Percentiles rank a stretch among this genome's conserved stretches.
Evolutionary conservation across 2,113 vertebrate genomes (phyloP).

Genomic region (Muntiacus muntjak): DNA sequence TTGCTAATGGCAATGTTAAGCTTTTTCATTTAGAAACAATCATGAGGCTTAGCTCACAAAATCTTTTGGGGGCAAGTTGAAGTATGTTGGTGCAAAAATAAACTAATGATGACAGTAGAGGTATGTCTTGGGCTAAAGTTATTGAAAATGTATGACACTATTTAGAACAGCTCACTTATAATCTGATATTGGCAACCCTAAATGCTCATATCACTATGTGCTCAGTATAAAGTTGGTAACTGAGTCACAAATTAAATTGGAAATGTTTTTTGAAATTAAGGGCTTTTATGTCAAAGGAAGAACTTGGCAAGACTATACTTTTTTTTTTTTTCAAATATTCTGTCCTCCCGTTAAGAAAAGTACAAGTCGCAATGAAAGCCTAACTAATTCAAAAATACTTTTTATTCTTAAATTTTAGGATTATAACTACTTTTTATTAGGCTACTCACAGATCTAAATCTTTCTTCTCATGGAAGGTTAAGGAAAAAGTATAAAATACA

Average conservation of each 20-base stretch:
- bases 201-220: not conserved
- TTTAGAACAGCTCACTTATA: not conserved
- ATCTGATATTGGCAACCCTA: not conserved
- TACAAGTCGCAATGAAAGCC: not conserved
- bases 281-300: constrained; percentile 9
- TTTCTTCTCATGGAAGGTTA: not conserved
- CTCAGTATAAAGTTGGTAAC: not conserved
- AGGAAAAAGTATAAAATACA: not conserved
- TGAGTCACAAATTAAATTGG: not conserved
- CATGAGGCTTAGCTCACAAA: not conserved
- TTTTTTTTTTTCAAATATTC: constrained; percentile 21
- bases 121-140: not conserved
- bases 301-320: not conserved
- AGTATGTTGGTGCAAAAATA: not conserved
- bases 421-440: not conserved
- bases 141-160: not conserved
- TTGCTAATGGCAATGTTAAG: not conserved
- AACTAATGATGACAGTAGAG: not conserved
- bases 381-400: constrained; percentile 24
- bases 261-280: constrained; percentile 28
- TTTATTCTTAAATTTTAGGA: constrained; percentile 26
- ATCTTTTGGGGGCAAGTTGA: not conserved
- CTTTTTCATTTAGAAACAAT: constrained; percentile 33
- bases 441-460: not conserved
- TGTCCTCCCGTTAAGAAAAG: constrained; percentile 16